A percentile compares a stretch with the other conserved stretches of the same genome.
Conservation (phyloP, 1,140 invertebrate species). For the Tetragonula clypearis region DNA sequence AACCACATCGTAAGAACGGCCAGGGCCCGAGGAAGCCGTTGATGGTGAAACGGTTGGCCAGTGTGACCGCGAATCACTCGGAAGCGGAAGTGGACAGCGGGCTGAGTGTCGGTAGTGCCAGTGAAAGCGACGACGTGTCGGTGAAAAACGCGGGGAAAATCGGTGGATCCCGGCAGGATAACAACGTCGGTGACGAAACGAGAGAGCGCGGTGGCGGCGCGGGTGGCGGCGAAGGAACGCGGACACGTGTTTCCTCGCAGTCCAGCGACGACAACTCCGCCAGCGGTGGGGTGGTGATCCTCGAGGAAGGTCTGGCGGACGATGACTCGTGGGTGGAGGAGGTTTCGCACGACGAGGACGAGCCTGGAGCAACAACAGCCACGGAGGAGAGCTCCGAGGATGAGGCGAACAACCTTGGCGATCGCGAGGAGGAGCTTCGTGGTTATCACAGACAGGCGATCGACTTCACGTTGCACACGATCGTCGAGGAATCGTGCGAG, state of each 20-base stretch:
- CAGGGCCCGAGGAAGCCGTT: slow-evolving; percentile 72
- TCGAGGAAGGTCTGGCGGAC: slow-evolving; percentile 92
- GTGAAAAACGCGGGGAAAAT: slow-evolving; percentile 68
- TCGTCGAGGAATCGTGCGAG: slow-evolving; percentile 96
- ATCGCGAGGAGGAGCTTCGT: slow-evolving; percentile 90
- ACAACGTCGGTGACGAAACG: slow-evolving; percentile 25
- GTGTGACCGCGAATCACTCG: slow-evolving; percentile 58
- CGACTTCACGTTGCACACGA: slow-evolving; percentile 95
- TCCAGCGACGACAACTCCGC: slow-evolving; percentile 68
- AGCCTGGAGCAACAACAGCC: slow-evolving; percentile 79
- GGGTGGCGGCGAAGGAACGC: slow-evolving; percentile 5
- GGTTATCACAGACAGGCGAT: slow-evolving; percentile 91
- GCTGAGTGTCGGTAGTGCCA: slow-evolving; percentile 77
- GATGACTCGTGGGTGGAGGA: slow-evolving; percentile 95
- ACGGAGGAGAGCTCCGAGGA: slow-evolving; percentile 83
- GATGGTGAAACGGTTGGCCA: slow-evolving; percentile 58
- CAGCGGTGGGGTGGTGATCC: slow-evolving; percentile 84
- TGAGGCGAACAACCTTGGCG: slow-evolving; percentile 79
- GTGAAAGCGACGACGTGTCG: slow-evolving; percentile 79
- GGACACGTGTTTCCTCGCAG: slow-evolving; percentile 55
- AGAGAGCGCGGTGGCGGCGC: slow-evolving; percentile 41
- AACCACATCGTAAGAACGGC: slow-evolving; percentile 67
- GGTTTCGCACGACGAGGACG: slow-evolving; percentile 88
- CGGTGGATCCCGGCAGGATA: slow-evolving; percentile 5
- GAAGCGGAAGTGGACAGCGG: slow-evolving; percentile 77